phyloP scores from a whole-genome alignment of 2,888 invertebrate genomes.

The Ctenicera cuprea region DNA sequence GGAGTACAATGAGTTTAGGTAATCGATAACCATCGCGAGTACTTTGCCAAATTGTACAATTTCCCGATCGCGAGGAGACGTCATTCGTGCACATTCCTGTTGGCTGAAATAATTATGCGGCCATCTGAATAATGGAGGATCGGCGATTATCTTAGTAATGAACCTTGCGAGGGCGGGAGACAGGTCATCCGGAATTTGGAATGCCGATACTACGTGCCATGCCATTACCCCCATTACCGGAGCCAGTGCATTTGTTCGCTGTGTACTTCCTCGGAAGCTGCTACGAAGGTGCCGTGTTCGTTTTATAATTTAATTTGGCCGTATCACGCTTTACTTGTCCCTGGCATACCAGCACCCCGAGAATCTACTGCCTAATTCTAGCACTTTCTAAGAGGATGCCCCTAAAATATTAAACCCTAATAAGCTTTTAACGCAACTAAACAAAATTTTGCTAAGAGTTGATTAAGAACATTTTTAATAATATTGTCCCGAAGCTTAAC shows the following conservation, averaged over 20 bases:
- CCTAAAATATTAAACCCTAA: neutral
- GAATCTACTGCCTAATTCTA: slow-evolving; percentile 4
- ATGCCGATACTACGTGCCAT: slow-evolving; percentile 48
- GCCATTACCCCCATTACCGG: slow-evolving; percentile 46
- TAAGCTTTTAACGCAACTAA: neutral
- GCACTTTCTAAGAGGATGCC: slow-evolving; percentile 1
- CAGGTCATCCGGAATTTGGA: slow-evolving; percentile 50
- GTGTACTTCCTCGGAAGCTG: slow-evolving; percentile 22
- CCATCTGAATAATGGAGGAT: slow-evolving; percentile 57
- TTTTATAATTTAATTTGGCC: slow-evolving; percentile 44
- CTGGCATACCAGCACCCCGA: slow-evolving; percentile 18
- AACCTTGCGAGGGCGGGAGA: slow-evolving; percentile 44
- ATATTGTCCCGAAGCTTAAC: too few relatives aligned
- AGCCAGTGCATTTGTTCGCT: slow-evolving; percentile 41
- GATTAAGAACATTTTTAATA: neutral
- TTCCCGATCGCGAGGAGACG: slow-evolving; percentile 41
- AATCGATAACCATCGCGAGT: slow-evolving; percentile 54
- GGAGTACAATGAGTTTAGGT: slow-evolving; percentile 17
- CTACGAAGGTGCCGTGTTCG: slow-evolving; percentile 29
- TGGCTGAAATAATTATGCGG: slow-evolving; percentile 56
- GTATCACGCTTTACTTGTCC: slow-evolving; percentile 41
- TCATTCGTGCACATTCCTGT: slow-evolving; percentile 41
- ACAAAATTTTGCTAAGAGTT: neutral
- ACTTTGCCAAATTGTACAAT: slow-evolving; percentile 51
- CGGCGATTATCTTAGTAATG: slow-evolving; percentile 56